These are phyloP conservation scores for Ictalurus furcatus DNA, from an alignment of 2,113 vertebrate genomes.

Conservation along the genomic window DNA sequence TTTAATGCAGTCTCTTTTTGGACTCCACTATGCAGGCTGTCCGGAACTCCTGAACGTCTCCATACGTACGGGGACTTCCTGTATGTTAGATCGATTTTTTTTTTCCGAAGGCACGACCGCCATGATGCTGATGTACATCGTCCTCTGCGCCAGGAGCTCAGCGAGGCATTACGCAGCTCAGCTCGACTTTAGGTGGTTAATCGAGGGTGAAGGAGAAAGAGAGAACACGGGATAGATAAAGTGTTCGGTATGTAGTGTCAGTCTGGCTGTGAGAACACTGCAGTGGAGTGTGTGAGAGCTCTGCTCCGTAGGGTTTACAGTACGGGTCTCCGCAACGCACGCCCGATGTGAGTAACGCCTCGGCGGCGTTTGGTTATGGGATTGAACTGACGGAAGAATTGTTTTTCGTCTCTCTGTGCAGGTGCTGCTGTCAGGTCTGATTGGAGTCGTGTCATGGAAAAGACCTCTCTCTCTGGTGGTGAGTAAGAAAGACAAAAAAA, in stretches of 20 bases:
- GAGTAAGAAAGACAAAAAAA: slow-evolving; percentile 63
- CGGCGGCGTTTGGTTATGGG: background rate
- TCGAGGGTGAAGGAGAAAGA: slow-evolving; percentile 54
- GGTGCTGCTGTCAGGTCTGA: slow-evolving; percentile 95
- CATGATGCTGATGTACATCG: too few species aligned
- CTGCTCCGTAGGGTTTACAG: background rate
- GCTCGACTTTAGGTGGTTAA: slow-evolving; percentile 26
- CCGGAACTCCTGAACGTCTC: too few species aligned
- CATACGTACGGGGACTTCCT: too few species aligned
- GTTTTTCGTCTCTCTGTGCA: slow-evolving; percentile 60
- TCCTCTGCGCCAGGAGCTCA: background rate
- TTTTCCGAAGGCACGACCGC: too few species aligned
- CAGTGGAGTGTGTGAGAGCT: background rate
- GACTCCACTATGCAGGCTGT: background rate
- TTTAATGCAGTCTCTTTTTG: background rate
- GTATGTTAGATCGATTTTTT: too few species aligned
- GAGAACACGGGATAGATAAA: slow-evolving; percentile 44
- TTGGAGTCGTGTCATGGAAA: slow-evolving; percentile 98
- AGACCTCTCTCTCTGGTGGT: slow-evolving; percentile 97
- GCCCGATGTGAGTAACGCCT: background rate
- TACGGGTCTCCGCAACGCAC: background rate
- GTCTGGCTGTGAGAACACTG: slow-evolving; percentile 20
- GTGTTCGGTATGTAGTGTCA: slow-evolving; percentile 44
- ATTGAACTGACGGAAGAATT: background rate
- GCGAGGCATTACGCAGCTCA: background rate